These are phyloP conservation scores for Engystomops pustulosus DNA, from an alignment of 2,113 vertebrate species.

Conservation along the genomic window DNA sequence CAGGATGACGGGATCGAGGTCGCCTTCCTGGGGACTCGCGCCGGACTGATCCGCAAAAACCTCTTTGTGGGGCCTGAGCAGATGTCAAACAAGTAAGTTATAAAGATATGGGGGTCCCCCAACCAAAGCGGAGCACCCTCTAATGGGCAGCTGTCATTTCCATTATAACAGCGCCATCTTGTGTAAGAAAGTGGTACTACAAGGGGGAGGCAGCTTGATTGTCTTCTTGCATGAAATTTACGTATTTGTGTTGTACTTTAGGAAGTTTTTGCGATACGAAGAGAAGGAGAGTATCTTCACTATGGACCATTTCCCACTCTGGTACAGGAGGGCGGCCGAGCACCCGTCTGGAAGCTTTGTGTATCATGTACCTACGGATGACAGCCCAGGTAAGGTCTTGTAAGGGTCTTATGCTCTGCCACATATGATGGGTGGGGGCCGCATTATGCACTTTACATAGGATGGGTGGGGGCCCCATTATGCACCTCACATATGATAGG, in stretches of 20 bases:
- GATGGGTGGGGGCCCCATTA: too few relatives aligned
- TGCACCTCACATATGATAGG: too few relatives aligned
- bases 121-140: too few relatives aligned
- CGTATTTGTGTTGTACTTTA: slow-evolving; percentile 61
- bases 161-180: too few relatives aligned
- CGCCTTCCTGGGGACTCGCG: slow-evolving; percentile 90
- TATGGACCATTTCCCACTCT: slow-evolving; percentile 91
- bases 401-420: too few relatives aligned
- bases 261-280: slow-evolving; percentile 84
- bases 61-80: slow-evolving; percentile 86
- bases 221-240: too few relatives aligned
- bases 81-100: slow-evolving; percentile 82
- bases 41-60: slow-evolving; percentile 83
- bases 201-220: too few relatives aligned
- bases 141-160: too few relatives aligned
- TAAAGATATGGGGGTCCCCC: too few relatives aligned
- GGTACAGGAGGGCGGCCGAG: slow-evolving; percentile 91
- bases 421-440: too few relatives aligned
- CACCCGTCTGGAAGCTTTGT: slow-evolving; percentile 86
- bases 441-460: too few relatives aligned
- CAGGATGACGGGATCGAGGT: slow-evolving; percentile 79
- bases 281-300: slow-evolving; percentile 92
- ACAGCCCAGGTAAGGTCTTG: slow-evolving; percentile 80
- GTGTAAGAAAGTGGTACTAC: too few relatives aligned
- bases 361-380: slow-evolving; percentile 82